A percentile compares a stretch with the other conserved stretches of the same genome.
Conservation (phyloP, 64 coral and sea anemone species). For the Pocillopora damicornis region DNA sequence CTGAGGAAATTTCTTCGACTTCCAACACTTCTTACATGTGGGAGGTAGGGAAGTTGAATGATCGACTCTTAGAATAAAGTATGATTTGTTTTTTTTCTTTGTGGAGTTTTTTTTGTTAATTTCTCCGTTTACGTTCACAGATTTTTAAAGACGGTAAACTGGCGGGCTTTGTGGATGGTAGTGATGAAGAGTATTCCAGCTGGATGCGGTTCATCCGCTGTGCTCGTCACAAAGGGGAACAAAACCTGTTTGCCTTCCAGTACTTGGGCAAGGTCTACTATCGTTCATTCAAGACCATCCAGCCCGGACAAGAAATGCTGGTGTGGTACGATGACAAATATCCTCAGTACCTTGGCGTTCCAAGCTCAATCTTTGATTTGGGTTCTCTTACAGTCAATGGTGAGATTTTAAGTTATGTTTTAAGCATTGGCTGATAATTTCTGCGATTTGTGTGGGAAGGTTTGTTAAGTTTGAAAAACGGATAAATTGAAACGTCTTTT, state of each 20-base stretch:
- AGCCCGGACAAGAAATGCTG: slow-evolving; percentile 62
- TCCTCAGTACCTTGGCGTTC: slow-evolving; percentile 67
- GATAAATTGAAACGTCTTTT: neutral
- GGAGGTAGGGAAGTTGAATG: slow-evolving; percentile 60
- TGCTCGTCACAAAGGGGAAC: slow-evolving; percentile 56
- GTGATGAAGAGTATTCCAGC: slow-evolving; percentile 70
- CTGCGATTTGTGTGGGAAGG: too few relatives aligned
- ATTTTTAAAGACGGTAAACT: slow-evolving; percentile 50
- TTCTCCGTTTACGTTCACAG: neutral
- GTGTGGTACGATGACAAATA: slow-evolving; percentile 82
- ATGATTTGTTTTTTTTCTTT: neutral
- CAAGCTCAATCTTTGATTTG: slow-evolving; percentile 27
- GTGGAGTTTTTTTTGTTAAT: neutral
- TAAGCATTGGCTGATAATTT: neutral
- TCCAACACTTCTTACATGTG: slow-evolving; percentile 42
- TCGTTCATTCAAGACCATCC: slow-evolving; percentile 56
- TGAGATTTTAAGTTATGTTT: neutral
- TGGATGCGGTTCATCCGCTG: slow-evolving; percentile 86
- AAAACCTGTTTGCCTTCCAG: slow-evolving; percentile 74
- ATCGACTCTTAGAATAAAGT: neutral
- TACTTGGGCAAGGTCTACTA: slow-evolving; percentile 66
- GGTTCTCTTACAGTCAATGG: neutral
- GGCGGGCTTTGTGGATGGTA: slow-evolving; percentile 60
- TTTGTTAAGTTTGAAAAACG: neutral
- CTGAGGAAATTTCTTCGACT: slow-evolving; percentile 22